phyloP scores from a whole-genome alignment of 2,113 vertebrate genomes.

The Stegastes partitus region DNA sequence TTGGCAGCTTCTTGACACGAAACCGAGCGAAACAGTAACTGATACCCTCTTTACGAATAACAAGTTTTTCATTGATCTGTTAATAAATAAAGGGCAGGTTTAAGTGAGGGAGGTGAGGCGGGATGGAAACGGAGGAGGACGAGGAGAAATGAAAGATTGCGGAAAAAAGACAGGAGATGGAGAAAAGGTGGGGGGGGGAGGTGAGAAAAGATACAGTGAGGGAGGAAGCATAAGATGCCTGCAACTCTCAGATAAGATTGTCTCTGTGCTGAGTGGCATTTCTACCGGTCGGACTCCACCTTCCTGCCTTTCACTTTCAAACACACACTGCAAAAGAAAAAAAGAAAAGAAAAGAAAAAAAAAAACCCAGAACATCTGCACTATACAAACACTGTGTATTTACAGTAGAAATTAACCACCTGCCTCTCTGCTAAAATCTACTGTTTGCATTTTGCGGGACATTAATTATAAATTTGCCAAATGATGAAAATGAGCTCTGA shows the following conservation, averaged over 20 bases:
- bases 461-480: constrained; percentile 40
- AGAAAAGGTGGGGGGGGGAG: constrained; percentile 7
- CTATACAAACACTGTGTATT: constrained; percentile 28
- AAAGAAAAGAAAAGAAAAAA: constrained; percentile 13
- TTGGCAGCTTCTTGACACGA: constrained; percentile 55
- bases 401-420: constrained; percentile 50
- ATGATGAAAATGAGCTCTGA: constrained; percentile 28
- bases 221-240: constrained; percentile 57
- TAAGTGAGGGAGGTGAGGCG: background rate
- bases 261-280: constrained; percentile 72
- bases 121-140: background rate
- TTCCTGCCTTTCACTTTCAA: constrained; percentile 52
- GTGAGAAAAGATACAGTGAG: constrained; percentile 16
- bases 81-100: constrained; percentile 12
- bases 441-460: constrained; percentile 21
- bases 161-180: constrained; percentile 32
- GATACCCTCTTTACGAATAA: constrained; percentile 32
- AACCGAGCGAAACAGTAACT: constrained; percentile 27
- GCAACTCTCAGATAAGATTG: constrained; percentile 80
- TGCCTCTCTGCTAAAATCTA: constrained; percentile 25
- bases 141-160: background rate
- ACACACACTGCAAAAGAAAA: constrained; percentile 55
- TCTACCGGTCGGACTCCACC: constrained; percentile 67
- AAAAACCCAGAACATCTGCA: constrained; percentile 46
- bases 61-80: constrained; percentile 35